phyloP scores from a whole-genome alignment of 2,888 invertebrate genomes.

The Byasa hedistus region DNA sequence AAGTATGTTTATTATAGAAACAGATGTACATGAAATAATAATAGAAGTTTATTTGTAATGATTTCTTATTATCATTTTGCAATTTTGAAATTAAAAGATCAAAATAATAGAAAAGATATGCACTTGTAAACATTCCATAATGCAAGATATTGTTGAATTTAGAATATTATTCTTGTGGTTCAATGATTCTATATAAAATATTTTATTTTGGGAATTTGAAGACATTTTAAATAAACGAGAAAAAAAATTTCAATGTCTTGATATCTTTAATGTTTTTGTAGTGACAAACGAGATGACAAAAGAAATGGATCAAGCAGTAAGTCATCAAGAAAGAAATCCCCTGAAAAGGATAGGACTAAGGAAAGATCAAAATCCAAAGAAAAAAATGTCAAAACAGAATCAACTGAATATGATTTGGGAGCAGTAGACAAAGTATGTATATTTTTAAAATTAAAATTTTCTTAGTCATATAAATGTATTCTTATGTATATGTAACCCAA shows the following conservation, averaged over 20 bases:
- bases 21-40: background rate
- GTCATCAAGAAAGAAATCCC: conserved; percentile 77
- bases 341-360: conserved; percentile 65
- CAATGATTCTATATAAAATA: too few relatives aligned
- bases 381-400: conserved; percentile 79
- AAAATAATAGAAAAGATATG: background rate
- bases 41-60: background rate
- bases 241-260: background rate
- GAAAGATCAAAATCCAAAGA: conserved; percentile 80
- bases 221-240: too few relatives aligned
- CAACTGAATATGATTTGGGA: conserved; percentile 84
- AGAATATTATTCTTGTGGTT: background rate
- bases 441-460: background rate
- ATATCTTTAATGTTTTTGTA: conserved; percentile 31
- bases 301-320: conserved; percentile 81
- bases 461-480: background rate
- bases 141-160: background rate
- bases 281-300: conserved; percentile 83
- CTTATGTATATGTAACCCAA: background rate
- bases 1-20: background rate
- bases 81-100: background rate
- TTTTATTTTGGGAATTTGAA: too few relatives aligned
- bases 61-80: background rate
- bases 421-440: conserved; percentile 84
- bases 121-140: background rate